Base-by-base conservation (phyloP, 37 sponge, comb jelly and placozoan genomes). In the Hormiphora californensis region DNA sequence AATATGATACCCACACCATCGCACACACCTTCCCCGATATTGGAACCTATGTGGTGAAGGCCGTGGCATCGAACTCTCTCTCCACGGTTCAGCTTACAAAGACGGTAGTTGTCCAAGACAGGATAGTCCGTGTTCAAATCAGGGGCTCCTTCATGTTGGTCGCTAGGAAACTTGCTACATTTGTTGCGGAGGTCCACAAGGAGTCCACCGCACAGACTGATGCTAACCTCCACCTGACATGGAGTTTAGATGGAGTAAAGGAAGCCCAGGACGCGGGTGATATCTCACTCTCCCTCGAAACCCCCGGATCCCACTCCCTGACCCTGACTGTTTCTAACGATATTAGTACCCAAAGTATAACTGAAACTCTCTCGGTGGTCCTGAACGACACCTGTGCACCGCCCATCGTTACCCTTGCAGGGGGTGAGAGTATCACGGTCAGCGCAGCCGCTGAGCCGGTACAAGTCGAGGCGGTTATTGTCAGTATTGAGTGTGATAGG, bases 121-220 rank as follows among this genome's bases (percentile, higher is more conserved):
- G 43, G 46, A 73, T 73, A 1, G n/a, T 73, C 21, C 4, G 81
- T 0, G 81, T 73, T 7, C 40, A 11, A 22, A 73, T 73, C 9
- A 27, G 38, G 2, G 81, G 81, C 41, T 43, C 30, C 23, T 21
- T 73, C 25, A 73, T 73, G 81, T 22, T 73, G 12, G 46, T 73
- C 27, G 36, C 35, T 7, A 39, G 5, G 9, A 43, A 33, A 73
- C 81, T 73, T 5, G 40, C 81, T 30, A 36, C 81, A 27, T 73
- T 73, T 46, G 21, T 43, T 28, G 81, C 81, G 15, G 81, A 73
- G 44, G 81, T 73, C 7, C 43, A 36, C 81, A 73, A 73, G 81
- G 8, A 33, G 43, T 73, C 81, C 25, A 73, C 44, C 43, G 1
- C 9, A 23, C 35, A 40, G 81, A n/a, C 43, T 22, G 81, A 73